Base-by-base conservation (phyloP, 1,140 invertebrate species). In the Ephestia elutella region DNA sequence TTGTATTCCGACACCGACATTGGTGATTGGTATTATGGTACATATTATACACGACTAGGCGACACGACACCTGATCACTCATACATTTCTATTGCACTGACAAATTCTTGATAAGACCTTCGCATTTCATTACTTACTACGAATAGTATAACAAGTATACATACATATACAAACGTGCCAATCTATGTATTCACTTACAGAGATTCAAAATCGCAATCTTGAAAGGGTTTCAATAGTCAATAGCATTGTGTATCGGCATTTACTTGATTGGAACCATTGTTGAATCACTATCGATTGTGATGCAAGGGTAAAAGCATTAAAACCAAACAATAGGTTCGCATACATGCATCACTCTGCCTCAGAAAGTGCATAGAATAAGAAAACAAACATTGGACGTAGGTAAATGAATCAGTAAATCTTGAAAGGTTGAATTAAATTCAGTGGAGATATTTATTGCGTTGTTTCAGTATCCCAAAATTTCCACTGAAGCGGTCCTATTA, bases 281-380 rank as follows among this genome's bases (percentile, higher is more conserved):
- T 44, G 38, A 44, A 44, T 44, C 38, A 44, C 38, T 44, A 17
- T 15, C 38, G 38, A 44, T 44, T 44, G 38, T 44, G 15, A 44
- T 44, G 13, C 13, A 44, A 15, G 15, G 13, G 13, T 15, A n/a
- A 44, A 44, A 15, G 38, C 38, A 15, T 44, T 44, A 44, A 44
- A 44, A 15, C 10, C 38, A 44, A 44, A 44, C 38, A 44, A 44
- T 44, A 44, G 38, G 13, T 44, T 44, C 10, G 38, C 38, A 15
- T 15, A 13, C n/a, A n/a, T 15, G 38, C n/a, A n/a, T 44, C 38
- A 44, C 38, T 17, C 10, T 9, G 8, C 1, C 13, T 15, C 38
- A 44, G 38, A 44, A 44, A 15, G 2, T 44, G 13, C 15, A 44
- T 44, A 44, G 5, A n/a, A 13, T 15, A 44, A 15, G 13, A 44